Percentiles rank a stretch among this genome's conserved stretches.
These are phyloP conservation scores for Fragum fragum DNA, from an alignment of 2,888 invertebrate genomes.

Conservation along the genomic window DNA sequence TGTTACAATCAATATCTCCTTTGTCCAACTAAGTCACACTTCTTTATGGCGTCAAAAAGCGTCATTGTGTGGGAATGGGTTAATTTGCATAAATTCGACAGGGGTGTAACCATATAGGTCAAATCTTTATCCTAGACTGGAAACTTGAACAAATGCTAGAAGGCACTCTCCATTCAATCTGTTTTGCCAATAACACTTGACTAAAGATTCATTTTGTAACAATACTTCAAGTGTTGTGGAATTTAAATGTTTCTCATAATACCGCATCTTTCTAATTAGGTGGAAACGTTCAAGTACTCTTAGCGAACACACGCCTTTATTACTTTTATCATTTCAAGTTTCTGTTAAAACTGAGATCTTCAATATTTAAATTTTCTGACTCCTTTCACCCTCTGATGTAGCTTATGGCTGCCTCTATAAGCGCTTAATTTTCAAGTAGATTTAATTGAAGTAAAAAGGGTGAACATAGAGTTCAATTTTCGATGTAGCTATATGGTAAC, in stretches of 20 bases:
- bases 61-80: too few species aligned
- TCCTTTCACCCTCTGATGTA: not conserved
- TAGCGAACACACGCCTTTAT: not conserved
- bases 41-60: too few species aligned
- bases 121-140: not conserved
- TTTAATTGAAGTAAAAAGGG: too few species aligned
- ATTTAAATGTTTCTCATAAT: slow-evolving; percentile 1
- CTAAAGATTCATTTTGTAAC: slow-evolving; percentile 15
- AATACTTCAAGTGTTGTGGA: slow-evolving; percentile 7
- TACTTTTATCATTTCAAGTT: not conserved
- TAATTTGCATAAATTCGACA: too few species aligned
- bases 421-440: too few species aligned
- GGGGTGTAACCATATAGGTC: not conserved
- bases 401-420: too few species aligned
- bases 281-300: not conserved
- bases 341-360: not conserved
- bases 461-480: too few species aligned
- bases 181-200: slow-evolving; percentile 1
- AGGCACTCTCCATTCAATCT: not conserved
- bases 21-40: too few species aligned
- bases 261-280: not conserved
- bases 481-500: too few species aligned
- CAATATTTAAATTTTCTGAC: not conserved
- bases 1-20: too few species aligned
- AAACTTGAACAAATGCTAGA: not conserved